Evolutionary conservation across 2,797 vertebrate genomes (phyloP), one percentile per base, ranked within the genome.

Genomic region (Ambastaia sidthimunki): DNA sequence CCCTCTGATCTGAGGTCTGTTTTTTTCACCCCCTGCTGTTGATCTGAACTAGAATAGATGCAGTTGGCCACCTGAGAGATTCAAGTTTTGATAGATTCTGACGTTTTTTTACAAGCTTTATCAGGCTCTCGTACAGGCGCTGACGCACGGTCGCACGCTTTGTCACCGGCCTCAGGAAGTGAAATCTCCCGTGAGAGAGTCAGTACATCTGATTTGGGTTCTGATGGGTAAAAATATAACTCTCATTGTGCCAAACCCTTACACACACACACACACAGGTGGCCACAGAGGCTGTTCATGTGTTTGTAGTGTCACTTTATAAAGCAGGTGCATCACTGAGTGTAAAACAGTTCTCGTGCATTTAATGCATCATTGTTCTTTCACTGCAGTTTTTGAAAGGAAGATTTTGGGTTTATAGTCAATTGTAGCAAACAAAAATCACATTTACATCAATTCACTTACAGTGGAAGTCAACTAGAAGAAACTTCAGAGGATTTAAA

Each of bases 141-240:
- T 79, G 79, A 82, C 52, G 47, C 65, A 75, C 48, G 18, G 15
- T 28, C 73, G 66, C 57, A 63, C 37, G 73, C 71, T 78, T 75
- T 81, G 84, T 60, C 47, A 69, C 57, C 15, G 48, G 72, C 37
- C 76, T 65, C 60, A 66, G 72, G 81, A 81, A 79, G 75, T 66
- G 7, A 16, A 37, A 23, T 52, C 79, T 69, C 79, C 79, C 80
- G 44, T 60, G 76, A 75, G 76, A 72, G 75, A 81, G 62, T 69
- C 69, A 34, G 57, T 66, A 65, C 65, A 76, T 85, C 82, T 76
- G 71, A 85, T 83, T 76, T 79, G 3, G 59, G 47, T 72, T 63
- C 62, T 72, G 69, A 81, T 60, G 75, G 63, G 62, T 73, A 82
- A 73, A 82, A 69, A 78, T 65, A 76, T 79, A 67, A 60, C 31